Base-by-base conservation (phyloP, 2,888 invertebrate species). In the Nysson spinosus region DNA sequence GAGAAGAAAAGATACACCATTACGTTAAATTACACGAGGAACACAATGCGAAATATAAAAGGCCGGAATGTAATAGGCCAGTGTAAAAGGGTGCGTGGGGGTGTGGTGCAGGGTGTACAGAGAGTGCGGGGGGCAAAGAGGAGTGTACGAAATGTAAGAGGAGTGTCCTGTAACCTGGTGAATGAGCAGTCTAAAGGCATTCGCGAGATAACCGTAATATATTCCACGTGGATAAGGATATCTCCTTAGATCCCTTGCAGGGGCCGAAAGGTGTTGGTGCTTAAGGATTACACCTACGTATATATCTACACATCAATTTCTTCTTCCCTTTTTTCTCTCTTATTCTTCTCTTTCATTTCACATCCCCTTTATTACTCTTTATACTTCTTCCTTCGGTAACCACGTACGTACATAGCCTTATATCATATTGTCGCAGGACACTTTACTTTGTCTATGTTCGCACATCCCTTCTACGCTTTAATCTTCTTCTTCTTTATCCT, bases 171-270 rank as follows among this genome's bases (percentile, higher is more conserved):
- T 44, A 43, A 47, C 46, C 37, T 26, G 22, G 19, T 20, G 51
- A 32, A 40, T 37, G 69, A 60, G 70, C 55, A 39, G 50, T 51
- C 51, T 44, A 28, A 14, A 42, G 54, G 50, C 58, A 64, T 69
- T 72, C 66, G 65, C 67, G 52, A 76, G 79, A 78, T 79, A 83
- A 78, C 69, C 55, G 63, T 73, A 72, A 78, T 76, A 17, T 77
- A 75, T 77, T 81, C 75, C 65, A 62, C 24, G 57, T 32, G 64
- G 70, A 78, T 74, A 74, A 77, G 72, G 73, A 69, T 78, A 77
- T 76, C 74, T 71, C 46, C 62, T 64, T 40, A 49, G 66, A 66
- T 7, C 24, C 17, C 43, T 40, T 28, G 20, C 39, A 60, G 44
- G 67, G 65, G 69, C 67, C 69, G 43, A 66, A 69, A 63, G 58